Base-by-base conservation (phyloP, 2,888 invertebrate genomes). In the Coleophora deauratella region DNA sequence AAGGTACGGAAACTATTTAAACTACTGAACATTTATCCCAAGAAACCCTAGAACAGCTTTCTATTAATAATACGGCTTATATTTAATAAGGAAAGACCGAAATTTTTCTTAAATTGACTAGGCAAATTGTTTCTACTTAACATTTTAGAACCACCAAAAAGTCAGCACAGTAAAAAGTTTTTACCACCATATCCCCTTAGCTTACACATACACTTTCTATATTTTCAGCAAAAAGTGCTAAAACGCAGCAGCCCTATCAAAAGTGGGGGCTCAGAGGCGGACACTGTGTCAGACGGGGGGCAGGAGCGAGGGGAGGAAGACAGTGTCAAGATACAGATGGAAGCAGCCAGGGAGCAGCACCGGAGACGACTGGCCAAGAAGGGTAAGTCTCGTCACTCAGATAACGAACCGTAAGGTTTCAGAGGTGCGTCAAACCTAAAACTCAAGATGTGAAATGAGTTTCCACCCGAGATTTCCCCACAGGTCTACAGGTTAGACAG, bases 251-350 rank as follows among this genome's bases (percentile, higher is more conserved):
- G 73, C 34, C 77, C 76, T 21, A 57, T 76, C 34, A 80, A 79
- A 68, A 74, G 72, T 44, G 80, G 80, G 3, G 81, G 79, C 13
- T 72, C 74, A 6, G 80, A 78, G 55, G 68, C 72, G 8, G 81
- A 80, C 43, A 59, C 52, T 27, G 72, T 59, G 31, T 70, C 71
- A 0, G 79, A 74, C 46, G 72, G 72, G 0, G 51, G 59, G 7
- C 62, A 64, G 47, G 75, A 74, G 40, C 51, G 69, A 0, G 59
- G 61, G 37, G 72, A 69, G 46, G 73, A 74, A 0, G 80, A 81
- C 62, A 58, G 63, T 46, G 68, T 84, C 49, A 86, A 84, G 71
- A 61, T 86, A 44, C 80, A 85, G 55, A 86, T 86, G 86, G 86
- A 86, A 50, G 79, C 76, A 0, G 85, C 82, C 0, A 48, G 86